A percentile compares a stretch with the other conserved stretches of the same genome.
These are phyloP conservation scores for Xylophagus ater DNA, from an alignment of 2,888 invertebrate genomes.

Conservation along the genomic window DNA sequence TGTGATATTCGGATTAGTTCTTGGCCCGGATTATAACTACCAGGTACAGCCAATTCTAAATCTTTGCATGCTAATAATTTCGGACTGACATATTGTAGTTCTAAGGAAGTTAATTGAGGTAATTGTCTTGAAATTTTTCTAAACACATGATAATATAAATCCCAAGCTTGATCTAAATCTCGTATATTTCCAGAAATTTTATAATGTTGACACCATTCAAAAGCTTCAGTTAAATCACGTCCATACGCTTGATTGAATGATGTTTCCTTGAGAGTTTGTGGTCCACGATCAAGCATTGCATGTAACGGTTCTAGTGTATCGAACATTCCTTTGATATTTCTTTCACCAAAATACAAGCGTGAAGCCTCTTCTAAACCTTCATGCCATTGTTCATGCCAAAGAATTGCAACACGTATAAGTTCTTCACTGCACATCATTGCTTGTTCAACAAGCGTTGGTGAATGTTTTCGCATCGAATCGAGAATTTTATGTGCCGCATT, in stretches of 20 bases:
- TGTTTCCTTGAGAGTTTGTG: constrained; percentile 91
- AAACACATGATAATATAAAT: constrained; percentile 97
- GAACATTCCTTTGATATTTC: constrained; percentile 94
- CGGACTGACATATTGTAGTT: constrained; percentile 92
- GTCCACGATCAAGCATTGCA: constrained; percentile 84
- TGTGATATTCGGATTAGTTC: constrained; percentile 78
- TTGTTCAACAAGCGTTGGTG: constrained; percentile 82
- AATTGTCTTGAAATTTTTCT: constrained; percentile 90
- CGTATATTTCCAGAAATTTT: constrained; percentile 73
- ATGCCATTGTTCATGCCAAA: constrained; percentile 99
- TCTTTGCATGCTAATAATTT: constrained; percentile 80
- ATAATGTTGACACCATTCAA: constrained; percentile 90
- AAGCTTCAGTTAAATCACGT: constrained; percentile 85
- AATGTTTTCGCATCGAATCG: constrained; percentile 92
- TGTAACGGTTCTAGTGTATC: constrained; percentile 91
- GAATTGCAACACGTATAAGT: constrained; percentile 90
- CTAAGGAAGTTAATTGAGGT: constrained; percentile 79
- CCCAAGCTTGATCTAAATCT: constrained; percentile 98
- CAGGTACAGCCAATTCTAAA: constrained; percentile 93
- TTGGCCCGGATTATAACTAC: constrained; percentile 90
- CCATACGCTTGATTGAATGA: constrained; percentile 96
- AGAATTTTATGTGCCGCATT: constrained; percentile 90
- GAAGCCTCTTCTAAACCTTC: constrained; percentile 95
- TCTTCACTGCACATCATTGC: constrained; percentile 95
- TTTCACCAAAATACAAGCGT: constrained; percentile 88